Base-by-base conservation (phyloP, 53 echinoderm and acorn worm genomes). In the Mesocentrotus franciscanus region DNA sequence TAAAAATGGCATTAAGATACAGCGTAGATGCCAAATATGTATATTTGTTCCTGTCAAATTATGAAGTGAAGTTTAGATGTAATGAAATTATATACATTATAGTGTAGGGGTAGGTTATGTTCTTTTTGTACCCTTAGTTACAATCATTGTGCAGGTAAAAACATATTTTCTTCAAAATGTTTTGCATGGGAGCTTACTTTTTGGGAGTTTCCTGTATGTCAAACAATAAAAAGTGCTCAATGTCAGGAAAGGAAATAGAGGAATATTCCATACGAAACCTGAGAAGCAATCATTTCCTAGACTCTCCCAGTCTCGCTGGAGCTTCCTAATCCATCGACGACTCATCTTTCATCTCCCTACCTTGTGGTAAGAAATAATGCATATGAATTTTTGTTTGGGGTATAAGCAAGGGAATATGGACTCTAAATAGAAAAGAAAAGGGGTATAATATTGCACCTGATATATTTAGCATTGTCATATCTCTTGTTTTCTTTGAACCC, bases 201-300 rank as follows among this genome's bases (percentile, higher is more conserved):
- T 11, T 76, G 33, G 76, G 30, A 76, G 33, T 30, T 29, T 33
- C 9, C 11, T 76, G 33, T 76, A 13, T 76, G 10, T 76, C 6
- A 15, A 27, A 30, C 13, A 13, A 14, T 30, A 76, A 30, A 76
- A 49, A 49, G 22, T 20, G 49, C 22, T 11, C 84, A 20, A 14
- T 26, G 29, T 87, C 27, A 4, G n/a, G 87, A 11, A 27, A 58
- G n/a, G 87, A 29, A 57, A 57, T 26, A 57, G 56, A 26, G 27
- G 87, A 56, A 87, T 87, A 87, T 55, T 20, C 27, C 9, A 5
- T 57, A 26, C 14, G 87, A 87, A 87, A 87, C 29, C 26, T 13
- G 58, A 87, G 58, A 58, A 10, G 87, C 27, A 58, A 87, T 87
- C 87, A 87, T 87, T 58, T 87, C 87, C 56, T 87, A n/a, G 29